A percentile compares a stretch with the other conserved stretches of the same genome.
These are phyloP conservation scores for Neolamprologus multifasciatus DNA, from an alignment of 2,797 vertebrate species.

Conservation along the genomic window DNA sequence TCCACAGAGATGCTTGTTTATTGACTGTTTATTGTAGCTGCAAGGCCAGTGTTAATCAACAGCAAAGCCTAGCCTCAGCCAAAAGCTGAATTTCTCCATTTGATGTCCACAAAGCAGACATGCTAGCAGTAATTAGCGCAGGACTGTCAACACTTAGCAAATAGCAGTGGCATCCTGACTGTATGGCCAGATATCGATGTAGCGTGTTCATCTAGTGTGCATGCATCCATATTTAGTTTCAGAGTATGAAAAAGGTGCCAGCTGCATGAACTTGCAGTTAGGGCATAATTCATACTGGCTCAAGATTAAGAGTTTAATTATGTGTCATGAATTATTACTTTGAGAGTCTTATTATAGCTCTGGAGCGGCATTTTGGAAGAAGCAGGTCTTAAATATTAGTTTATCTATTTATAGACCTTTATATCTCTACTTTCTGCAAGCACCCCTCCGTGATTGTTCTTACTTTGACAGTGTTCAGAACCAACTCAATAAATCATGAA, in stretches of 20 bases:
- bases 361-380: conserved; percentile 47
- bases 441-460: conserved; percentile 32
- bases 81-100: conserved; percentile 55
- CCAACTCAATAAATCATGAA: conserved; percentile 63
- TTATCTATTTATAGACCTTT: conserved; percentile 51
- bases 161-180: conserved; percentile 46
- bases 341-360: conserved; percentile 51
- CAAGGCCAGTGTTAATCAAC: conserved; percentile 49
- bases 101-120: conserved; percentile 58
- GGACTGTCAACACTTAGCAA: conserved; percentile 58
- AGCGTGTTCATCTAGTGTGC: neutral
- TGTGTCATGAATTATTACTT: conserved; percentile 59
- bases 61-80: conserved; percentile 15
- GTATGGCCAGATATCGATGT: conserved; percentile 31
- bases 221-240: conserved; percentile 2
- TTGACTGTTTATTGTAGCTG: conserved; percentile 61
- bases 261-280: conserved; percentile 46
- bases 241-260: conserved; percentile 39
- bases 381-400: conserved; percentile 59
- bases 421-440: conserved; percentile 27
- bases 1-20: conserved; percentile 56
- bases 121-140: conserved; percentile 63
- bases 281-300: conserved; percentile 39
- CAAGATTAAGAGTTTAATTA: conserved; percentile 54
- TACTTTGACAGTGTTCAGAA: conserved; percentile 45